Evolutionary conservation across 2,888 invertebrate species (phyloP), one percentile per base, ranked within the genome.

Genomic region (Nebria brevicollis): DNA sequence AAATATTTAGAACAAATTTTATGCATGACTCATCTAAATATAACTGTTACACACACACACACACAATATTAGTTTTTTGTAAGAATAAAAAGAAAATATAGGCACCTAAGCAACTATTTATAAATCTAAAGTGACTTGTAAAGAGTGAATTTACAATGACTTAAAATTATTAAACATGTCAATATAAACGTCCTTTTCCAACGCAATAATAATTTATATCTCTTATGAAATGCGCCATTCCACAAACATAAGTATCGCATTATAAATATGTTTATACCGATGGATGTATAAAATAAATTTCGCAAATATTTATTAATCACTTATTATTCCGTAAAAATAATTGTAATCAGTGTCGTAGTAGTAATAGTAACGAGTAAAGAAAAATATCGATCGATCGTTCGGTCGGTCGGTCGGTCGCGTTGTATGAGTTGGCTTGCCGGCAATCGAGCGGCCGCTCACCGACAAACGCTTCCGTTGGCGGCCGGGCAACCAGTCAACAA

Each of bases 161-260:
- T 81, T 75, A 76, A 80, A 80, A 79, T 79, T 74, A 75, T 79
- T 74, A 79, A 80, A 81, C 81, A 81, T 54, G 72, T 81, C 75
- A 72, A 81, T 75, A 80, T 64, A 66, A 43, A 74, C 64, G 64
- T 72, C n/a, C 65, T 41, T 11, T 72, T 54, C 64, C 72, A 77
- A 72, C 54, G 20, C 68, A n/a, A 75, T 43, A 42, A 75, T 75
- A 68, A 80, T 80, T 80, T 80, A 80, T 80, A 43, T 54, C 66
- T 66, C 68, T 80, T 80, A 80, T 68, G 75, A 80, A 80, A 80
- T 79, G 74, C 74, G 20, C 42, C 11, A 73, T 34, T 20, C 20
- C 73, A 74, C 1, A 34, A 4, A 34, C 34, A 2, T 79, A 74
- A 74, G 79, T 79, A 74, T 79, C 79, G 72, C 70, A 80, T 80